Base-by-base conservation (phyloP, 2,113 vertebrate genomes). In the Furnarius figulus region DNA sequence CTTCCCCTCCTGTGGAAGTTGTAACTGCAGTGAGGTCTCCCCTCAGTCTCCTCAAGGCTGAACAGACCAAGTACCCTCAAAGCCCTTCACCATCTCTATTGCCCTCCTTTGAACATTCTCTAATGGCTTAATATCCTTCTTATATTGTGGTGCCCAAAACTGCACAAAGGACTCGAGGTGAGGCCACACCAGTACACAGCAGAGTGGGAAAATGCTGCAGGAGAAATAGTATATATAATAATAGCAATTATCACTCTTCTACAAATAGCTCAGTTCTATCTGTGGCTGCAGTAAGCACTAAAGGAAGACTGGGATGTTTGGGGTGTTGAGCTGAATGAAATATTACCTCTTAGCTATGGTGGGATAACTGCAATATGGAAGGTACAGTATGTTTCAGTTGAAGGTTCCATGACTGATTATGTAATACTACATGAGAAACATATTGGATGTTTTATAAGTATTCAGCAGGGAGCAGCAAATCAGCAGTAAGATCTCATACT, bases 381-480 rank as follows among this genome's bases (percentile, higher is more conserved):
- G 27, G 63, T 75, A 85, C 40, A 30, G 18, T 10, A 20, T 65
- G 70, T 72, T 78, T 87, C 62, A 46, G 42, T 3, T 75, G 78
- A 82, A 85, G 71, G 27, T 55, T 39, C 52, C 8, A 4, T 68
- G 35, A 33, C 71, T 93, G 77, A 62, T 95, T 96, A 93, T 76
- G 72, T 75, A 76, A 93, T 49, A 70, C 25, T 80, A 66, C 77
- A 35, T 10, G 31, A 85, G 66, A 79, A 95, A 56, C 70, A 92
- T 70, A 88, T 93, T 47, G 91, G 65, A 25, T 53, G 28, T 94
- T 95, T 94, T 76, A 1, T 37, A 96, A 90, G 58, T 74, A 80
- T 59, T 93, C 61, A 86, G 42, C 66, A 78, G 86, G 72, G 85
- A 95, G 46, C 55, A 86, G 42, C 67, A 86, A 66, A 56, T 94